These are phyloP conservation scores for Sitobion miscanthi DNA, from an alignment of 1,140 invertebrate genomes.

Conservation along the genomic window DNA sequence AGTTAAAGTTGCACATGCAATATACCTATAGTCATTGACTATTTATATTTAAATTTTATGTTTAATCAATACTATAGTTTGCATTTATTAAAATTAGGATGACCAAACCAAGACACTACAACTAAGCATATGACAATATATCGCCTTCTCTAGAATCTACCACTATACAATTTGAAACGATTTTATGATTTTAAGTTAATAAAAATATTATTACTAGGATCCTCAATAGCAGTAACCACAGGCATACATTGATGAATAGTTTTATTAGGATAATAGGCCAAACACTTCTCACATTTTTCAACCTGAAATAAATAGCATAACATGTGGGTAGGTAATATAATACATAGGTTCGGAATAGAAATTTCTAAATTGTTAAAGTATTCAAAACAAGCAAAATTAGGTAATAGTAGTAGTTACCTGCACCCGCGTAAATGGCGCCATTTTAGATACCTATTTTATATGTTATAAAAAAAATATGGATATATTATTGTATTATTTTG, in stretches of 20 bases:
- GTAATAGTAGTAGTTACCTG: no score
- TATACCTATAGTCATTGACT: no score
- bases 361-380: no score
- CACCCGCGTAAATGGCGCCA: no score
- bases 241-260: neutral
- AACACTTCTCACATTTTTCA: neutral
- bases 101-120: neutral
- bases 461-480: no score
- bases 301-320: neutral
- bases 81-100: neutral
- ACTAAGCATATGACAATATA: neutral
- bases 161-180: neutral
- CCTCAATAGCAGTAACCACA: no score
- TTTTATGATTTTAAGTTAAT: no score
- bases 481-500: neutral
- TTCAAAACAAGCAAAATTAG: no score
- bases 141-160: neutral
- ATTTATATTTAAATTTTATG: no score
- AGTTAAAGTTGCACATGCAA: neutral
- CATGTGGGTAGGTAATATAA: no score
- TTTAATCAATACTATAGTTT: neutral
- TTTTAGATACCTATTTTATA: no score
- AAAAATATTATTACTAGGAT: neutral
- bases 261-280: neutral
- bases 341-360: no score